These are phyloP conservation scores for Hypsopygia costalis DNA, from an alignment of 2,888 invertebrate genomes.

Conservation along the genomic window DNA sequence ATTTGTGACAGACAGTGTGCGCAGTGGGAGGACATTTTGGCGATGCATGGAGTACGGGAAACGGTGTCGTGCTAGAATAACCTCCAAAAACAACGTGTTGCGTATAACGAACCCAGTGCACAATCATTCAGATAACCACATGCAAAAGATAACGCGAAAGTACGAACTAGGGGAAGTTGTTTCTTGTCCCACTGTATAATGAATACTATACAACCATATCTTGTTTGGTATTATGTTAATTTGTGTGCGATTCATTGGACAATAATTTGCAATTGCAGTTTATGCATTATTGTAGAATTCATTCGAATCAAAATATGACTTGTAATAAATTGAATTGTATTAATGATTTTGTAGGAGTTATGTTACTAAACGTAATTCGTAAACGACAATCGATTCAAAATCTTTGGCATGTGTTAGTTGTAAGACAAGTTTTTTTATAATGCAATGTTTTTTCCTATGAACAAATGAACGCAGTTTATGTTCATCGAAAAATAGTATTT, in stretches of 20 bases:
- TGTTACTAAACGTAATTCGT: too few species aligned
- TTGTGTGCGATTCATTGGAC: constrained; percentile 2
- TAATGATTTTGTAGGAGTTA: too few species aligned
- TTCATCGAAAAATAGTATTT: too few species aligned
- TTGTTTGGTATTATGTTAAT: constrained; percentile 1
- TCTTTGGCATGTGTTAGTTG: too few species aligned
- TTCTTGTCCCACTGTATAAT: constrained; percentile 62
- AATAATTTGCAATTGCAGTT: background rate
- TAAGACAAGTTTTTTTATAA: too few species aligned
- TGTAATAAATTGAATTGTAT: too few species aligned
- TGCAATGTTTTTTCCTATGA: too few species aligned
- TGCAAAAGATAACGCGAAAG: constrained; percentile 63
- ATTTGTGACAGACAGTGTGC: constrained; percentile 73
- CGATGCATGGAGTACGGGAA: constrained; percentile 74
- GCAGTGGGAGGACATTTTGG: constrained; percentile 75
- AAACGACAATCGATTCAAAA: too few species aligned
- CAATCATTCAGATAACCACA: constrained; percentile 64
- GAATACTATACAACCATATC: background rate
- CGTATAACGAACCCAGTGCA: constrained; percentile 70
- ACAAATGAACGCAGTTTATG: too few species aligned
- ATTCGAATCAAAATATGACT: too few species aligned
- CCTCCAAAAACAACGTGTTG: constrained; percentile 68
- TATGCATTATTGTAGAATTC: background rate
- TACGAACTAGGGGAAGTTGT: constrained; percentile 71
- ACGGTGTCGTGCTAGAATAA: constrained; percentile 71